These are phyloP conservation scores for Calypte anna DNA, from an alignment of 2,113 vertebrate genomes.

Conservation along the genomic window DNA sequence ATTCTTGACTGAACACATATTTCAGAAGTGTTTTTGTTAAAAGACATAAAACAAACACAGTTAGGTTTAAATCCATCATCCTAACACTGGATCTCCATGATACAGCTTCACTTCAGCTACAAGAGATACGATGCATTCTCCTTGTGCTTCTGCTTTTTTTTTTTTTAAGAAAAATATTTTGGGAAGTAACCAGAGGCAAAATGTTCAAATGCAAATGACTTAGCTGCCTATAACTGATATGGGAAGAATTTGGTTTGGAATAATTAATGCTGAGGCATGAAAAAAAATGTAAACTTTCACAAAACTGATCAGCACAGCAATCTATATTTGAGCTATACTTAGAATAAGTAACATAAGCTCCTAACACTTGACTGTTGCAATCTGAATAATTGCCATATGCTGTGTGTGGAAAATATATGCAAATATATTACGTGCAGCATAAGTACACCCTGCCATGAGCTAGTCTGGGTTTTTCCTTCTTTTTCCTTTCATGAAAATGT, in stretches of 20 bases:
- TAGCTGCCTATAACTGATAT: neutral
- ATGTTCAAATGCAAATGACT: neutral
- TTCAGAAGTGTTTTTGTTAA: neutral
- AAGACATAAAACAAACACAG: neutral
- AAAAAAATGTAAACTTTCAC: neutral
- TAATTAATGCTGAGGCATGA: neutral
- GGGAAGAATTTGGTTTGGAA: neutral
- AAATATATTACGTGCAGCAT: neutral
- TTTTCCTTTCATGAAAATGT: neutral
- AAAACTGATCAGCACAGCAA: neutral
- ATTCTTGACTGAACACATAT: neutral
- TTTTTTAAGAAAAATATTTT: neutral
- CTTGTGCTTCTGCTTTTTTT: neutral
- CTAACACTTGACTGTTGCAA: neutral
- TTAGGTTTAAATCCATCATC: neutral
- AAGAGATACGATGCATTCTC: neutral
- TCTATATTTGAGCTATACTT: neutral
- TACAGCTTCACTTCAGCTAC: neutral
- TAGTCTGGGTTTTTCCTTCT: neutral
- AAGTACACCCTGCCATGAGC: neutral
- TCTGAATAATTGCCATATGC: constrained; percentile 41
- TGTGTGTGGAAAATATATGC: constrained; percentile 29
- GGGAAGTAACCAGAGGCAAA: neutral
- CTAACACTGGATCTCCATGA: neutral
- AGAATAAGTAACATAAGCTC: neutral